Evolutionary conservation across 2,113 vertebrate genomes (phyloP).

Genomic region (Sakesphorus luctuosus): DNA sequence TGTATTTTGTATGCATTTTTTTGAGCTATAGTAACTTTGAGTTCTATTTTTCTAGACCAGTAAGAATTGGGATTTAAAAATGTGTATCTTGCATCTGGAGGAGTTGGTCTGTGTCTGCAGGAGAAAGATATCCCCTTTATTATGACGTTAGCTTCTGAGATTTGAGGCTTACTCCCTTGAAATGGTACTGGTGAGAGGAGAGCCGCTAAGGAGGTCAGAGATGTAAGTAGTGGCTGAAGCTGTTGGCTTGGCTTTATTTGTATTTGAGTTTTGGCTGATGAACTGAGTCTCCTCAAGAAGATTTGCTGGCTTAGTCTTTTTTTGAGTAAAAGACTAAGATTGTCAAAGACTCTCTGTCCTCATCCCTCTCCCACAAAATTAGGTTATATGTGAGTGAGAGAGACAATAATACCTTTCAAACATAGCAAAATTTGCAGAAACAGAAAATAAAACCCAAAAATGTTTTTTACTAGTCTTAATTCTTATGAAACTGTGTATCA

Average conservation of each 20-base stretch:
- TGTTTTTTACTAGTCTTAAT: not conserved
- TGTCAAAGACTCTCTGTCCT: not conserved
- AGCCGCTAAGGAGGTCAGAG: not conserved
- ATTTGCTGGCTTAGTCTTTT: not conserved
- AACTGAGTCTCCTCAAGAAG: not conserved
- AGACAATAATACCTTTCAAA: not conserved
- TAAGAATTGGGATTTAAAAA: not conserved
- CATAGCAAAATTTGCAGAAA: not conserved
- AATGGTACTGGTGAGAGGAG: not conserved
- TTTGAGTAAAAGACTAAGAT: not conserved
- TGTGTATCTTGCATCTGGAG: not conserved
- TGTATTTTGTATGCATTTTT: not conserved
- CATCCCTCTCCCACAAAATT: rapidly evolving
- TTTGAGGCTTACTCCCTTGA: not conserved
- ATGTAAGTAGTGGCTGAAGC: not conserved
- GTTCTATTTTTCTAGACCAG: not conserved
- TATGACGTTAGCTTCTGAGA: rapidly evolving
- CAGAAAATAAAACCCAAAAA: not conserved
- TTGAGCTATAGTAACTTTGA: rapidly evolving
- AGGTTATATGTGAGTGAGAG: not conserved
- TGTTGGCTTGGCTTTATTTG: not conserved
- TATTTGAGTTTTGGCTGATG: not conserved
- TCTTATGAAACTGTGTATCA: not conserved
- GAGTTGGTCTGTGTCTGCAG: not conserved
- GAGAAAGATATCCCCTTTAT: not conserved